Percentiles rank a stretch among this genome's conserved stretches.
phyloP scores from a whole-genome alignment of 1,140 invertebrate genomes.

The Chrysoperla carnea region DNA sequence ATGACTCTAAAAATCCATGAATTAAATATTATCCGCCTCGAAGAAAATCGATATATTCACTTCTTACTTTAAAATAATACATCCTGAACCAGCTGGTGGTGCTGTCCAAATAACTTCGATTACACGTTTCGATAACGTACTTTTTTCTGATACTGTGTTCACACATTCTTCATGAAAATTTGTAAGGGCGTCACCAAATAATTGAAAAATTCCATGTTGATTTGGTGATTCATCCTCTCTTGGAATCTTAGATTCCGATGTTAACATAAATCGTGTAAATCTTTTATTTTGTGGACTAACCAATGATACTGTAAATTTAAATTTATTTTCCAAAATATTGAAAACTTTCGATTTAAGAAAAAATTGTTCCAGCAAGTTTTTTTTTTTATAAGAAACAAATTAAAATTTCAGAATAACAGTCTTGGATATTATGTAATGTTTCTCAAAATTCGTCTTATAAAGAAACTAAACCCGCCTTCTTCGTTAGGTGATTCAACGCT shows the following conservation, averaged over 20 bases:
- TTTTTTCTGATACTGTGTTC: slow-evolving; percentile 66
- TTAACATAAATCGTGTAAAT: slow-evolving; percentile 67
- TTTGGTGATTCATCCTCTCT: slow-evolving; percentile 29
- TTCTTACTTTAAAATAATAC: slow-evolving; percentile 56
- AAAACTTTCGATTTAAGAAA: no score
- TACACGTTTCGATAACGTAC: slow-evolving; percentile 64
- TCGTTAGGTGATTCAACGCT: no score
- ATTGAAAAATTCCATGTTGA: slow-evolving; percentile 55
- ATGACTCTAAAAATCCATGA: slow-evolving; percentile 46
- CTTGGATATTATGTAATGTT: no score
- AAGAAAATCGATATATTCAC: background rate
- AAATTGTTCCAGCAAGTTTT: no score
- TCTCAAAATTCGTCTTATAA: no score
- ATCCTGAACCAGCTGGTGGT: slow-evolving; percentile 64
- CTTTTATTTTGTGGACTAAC: background rate
- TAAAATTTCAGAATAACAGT: no score
- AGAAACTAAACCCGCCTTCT: no score
- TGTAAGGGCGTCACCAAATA: slow-evolving; percentile 61
- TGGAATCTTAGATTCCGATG: slow-evolving; percentile 43
- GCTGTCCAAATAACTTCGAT: slow-evolving; percentile 84
- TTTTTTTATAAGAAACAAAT: background rate
- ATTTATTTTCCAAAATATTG: no score
- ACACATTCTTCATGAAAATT: slow-evolving; percentile 72
- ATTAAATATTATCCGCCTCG: background rate
- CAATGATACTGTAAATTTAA: background rate